These are phyloP conservation scores for Cebus imitator DNA, from an alignment of 2,113 vertebrate species.

Conservation along the genomic window DNA sequence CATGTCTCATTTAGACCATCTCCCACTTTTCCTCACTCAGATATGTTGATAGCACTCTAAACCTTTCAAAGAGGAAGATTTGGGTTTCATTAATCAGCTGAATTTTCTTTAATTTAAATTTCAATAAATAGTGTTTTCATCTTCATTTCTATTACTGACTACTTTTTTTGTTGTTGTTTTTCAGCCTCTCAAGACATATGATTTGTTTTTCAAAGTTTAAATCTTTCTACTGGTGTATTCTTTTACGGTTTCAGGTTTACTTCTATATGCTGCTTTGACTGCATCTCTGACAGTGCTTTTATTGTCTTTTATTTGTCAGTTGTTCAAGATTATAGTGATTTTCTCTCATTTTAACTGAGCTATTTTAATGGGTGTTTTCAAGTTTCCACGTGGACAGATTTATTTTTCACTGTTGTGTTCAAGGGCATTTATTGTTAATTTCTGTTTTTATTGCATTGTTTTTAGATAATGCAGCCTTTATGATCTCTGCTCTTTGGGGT, in stretches of 20 bases:
- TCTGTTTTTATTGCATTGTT: not conserved
- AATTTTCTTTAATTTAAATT: constrained; percentile 3
- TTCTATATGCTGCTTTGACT: not conserved
- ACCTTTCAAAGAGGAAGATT: not conserved
- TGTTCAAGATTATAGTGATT: not conserved
- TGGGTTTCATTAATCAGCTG: not conserved
- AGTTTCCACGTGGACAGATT: not conserved
- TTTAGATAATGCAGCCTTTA: not conserved
- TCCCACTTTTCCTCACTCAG: not conserved
- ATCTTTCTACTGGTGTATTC: not conserved
- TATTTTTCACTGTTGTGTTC: not conserved
- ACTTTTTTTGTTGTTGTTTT: not conserved
- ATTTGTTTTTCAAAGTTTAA: not conserved
- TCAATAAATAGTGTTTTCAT: not conserved
- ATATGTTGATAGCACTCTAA: not conserved
- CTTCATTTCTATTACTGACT: not conserved
- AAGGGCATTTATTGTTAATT: not conserved
- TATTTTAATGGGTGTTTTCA: not conserved
- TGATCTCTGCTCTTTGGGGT: not conserved
- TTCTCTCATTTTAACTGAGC: not conserved
- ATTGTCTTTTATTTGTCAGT: not conserved
- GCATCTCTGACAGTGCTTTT: not conserved
- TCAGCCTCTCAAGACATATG: not conserved
- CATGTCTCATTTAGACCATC: not conserved
- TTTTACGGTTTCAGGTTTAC: not conserved